Percentiles rank a stretch among this genome's conserved stretches.
These are phyloP conservation scores for Muschampia plurimacula DNA, from an alignment of 2,888 invertebrate species.

Conservation along the genomic window DNA sequence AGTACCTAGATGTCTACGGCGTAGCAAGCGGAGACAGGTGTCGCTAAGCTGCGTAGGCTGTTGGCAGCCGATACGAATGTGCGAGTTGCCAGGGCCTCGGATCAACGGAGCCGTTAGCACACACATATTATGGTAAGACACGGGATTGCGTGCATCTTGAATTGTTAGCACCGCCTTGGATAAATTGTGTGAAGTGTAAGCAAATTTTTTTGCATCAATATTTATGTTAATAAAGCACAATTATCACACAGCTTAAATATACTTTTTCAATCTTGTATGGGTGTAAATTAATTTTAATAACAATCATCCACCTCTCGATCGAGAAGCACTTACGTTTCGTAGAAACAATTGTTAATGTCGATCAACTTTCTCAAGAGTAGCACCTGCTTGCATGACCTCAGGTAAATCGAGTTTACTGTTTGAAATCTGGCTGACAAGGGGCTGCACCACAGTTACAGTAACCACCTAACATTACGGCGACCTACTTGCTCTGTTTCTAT, in stretches of 20 bases:
- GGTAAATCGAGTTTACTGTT: no score
- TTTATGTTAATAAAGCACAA: background rate
- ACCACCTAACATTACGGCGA: no score
- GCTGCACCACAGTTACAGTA: no score
- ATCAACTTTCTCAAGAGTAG: no score
- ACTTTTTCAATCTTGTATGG: no score
- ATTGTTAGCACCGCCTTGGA: conserved; percentile 22
- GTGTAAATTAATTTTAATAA: no score
- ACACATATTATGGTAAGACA: conserved; percentile 56
- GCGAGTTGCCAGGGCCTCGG: conserved; percentile 69
- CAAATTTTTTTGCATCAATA: background rate
- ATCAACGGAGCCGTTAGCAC: conserved; percentile 59
- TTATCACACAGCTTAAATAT: background rate
- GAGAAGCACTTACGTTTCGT: no score
- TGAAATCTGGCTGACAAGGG: no score
- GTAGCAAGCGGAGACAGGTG: conserved; percentile 61
- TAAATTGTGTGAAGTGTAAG: background rate
- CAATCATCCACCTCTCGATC: no score
- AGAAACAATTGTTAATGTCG: no score
- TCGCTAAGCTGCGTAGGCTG: conserved; percentile 74
- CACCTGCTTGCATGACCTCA: no score
- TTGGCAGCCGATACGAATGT: conserved; percentile 74
- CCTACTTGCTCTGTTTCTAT: no score
- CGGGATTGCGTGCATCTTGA: conserved; percentile 38
- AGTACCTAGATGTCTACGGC: conserved; percentile 56